Conservation (phyloP, 2,113 vertebrate species). For the Morone chrysops region DNA sequence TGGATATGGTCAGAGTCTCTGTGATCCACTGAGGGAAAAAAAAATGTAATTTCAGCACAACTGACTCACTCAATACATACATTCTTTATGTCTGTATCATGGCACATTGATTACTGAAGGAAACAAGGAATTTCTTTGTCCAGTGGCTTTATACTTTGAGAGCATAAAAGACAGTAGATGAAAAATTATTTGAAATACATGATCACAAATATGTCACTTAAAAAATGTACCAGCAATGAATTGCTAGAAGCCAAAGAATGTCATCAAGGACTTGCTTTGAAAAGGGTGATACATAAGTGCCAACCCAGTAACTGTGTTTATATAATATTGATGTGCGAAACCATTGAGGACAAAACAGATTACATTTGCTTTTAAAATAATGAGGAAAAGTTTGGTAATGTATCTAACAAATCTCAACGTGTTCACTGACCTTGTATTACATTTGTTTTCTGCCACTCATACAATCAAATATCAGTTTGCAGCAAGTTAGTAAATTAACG, state of each 20-base stretch:
- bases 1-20: conserved; percentile 9
- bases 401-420: background rate
- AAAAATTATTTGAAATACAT: background rate
- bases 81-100: conserved; percentile 27
- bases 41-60: conserved; percentile 40
- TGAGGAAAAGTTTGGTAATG: background rate
- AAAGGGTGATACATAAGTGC: background rate
- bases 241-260: background rate
- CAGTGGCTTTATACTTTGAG: background rate
- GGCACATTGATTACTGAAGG: background rate
- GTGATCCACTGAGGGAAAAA: conserved; percentile 18
- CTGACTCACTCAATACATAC: conserved; percentile 16
- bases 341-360: too few relatives aligned
- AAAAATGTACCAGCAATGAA: background rate
- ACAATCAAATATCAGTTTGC: too few relatives aligned
- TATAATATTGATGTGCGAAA: too few relatives aligned
- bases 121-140: background rate
- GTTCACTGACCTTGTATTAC: too few relatives aligned
- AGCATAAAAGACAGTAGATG: background rate
- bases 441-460: too few relatives aligned
- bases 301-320: too few relatives aligned
- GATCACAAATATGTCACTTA: background rate
- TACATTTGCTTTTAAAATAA: too few relatives aligned
- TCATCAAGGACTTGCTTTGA: background rate
- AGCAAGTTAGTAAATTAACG: background rate